Percentiles rank a stretch among this genome's conserved stretches.
Evolutionary conservation across 2,113 vertebrate genomes (phyloP).

Genomic region (Colius striatus): DNA sequence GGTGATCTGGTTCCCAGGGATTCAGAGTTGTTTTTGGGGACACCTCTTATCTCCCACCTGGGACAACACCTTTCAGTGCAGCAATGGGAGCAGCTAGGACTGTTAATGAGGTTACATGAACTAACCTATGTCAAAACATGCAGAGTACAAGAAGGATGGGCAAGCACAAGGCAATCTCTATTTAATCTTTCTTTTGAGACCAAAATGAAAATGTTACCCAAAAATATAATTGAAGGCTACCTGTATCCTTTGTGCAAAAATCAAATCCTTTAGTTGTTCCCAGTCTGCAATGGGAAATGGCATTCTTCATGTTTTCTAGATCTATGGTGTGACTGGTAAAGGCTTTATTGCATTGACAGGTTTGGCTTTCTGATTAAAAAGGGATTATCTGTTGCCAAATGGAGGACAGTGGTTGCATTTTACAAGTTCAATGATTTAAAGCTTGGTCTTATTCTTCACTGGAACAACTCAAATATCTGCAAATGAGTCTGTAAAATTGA

Average conservation of each 20-base stretch:
- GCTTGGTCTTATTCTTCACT: neutral
- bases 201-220: neutral
- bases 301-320: neutral
- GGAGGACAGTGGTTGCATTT: neutral
- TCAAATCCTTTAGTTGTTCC: neutral
- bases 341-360: neutral
- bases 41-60: neutral
- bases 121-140: neutral
- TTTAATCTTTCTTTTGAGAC: neutral
- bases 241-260: neutral
- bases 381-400: neutral
- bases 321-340: neutral
- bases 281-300: neutral
- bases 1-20: neutral
- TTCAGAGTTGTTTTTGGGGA: neutral
- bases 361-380: neutral
- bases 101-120: fast-evolving
- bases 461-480: neutral
- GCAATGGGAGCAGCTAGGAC: neutral
- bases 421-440: neutral
- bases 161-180: neutral
- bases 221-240: neutral
- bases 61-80: neutral
- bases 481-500: neutral
- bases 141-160: neutral